Base-by-base conservation (phyloP, 2,113 vertebrate species). In the Sylvilagus bachmani region DNA sequence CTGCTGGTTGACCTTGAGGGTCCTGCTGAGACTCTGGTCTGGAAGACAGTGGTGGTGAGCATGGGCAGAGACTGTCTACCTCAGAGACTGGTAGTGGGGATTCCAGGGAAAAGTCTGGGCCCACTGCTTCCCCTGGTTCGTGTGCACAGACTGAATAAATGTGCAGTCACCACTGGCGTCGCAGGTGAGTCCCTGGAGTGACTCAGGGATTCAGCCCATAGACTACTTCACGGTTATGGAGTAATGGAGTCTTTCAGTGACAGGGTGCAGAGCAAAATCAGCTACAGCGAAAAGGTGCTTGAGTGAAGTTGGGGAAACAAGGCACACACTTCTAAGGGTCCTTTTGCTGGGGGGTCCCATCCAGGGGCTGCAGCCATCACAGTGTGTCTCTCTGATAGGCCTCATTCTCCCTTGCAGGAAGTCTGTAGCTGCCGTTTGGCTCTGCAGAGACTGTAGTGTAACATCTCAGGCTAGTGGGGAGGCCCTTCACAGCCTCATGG, bases 301-400 rank as follows among this genome's bases (percentile, higher is more conserved):
- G 24, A 9, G 22, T 7, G 16, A 64, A 31, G 55, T 16, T 16
- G 2, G 36, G 29, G 44, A 38, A 38, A 44, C 0, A 14, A 36
- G 86, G 61, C 69, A 4, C 10, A 10, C 55, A 25, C 22, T 69
- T 70, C 44, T 66, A 27, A 49, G 22, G 0, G 0, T 17, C 44
- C 74, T 25, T 6, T 8, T 44, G 55, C 62, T 22, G 17, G 3
- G 19, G 19, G 58, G 22, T 21, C 8, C 5, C 44, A 33, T 55
- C 25, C 17, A 3, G 14, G 19, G 58, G n/a, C 25, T 14, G 36
- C 2, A 5, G 16, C 11, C 21, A 21, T 69, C 71, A n/a, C 10
- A 13, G 0, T 12, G 0, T 5, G 14, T 31, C 0, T 69, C 2
- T 83, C 66, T 38, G 7, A 53, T 71, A 2, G 25, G 11, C 70